Evolutionary conservation across 2,888 invertebrate species (phyloP).

Genomic region (Troides helena): DNA sequence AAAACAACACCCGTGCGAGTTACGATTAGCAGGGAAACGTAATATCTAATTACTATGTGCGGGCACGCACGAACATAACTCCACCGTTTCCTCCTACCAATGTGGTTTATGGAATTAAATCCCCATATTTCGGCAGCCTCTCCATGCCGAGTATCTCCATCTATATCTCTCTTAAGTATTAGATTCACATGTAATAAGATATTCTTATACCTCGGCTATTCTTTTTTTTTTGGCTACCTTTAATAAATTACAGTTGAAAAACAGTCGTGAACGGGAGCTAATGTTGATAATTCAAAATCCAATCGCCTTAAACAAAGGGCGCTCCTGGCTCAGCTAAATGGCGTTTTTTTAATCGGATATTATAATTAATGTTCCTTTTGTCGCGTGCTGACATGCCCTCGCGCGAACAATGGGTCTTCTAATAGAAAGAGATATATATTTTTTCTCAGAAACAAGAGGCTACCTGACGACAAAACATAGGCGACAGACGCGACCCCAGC

Average conservation of each 20-base stretch:
- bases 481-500: constrained; percentile 62
- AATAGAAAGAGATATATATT: constrained; percentile 78
- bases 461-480: constrained; percentile 78
- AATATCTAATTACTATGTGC: constrained; percentile 80
- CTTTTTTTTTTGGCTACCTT: constrained; percentile 39
- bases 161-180: constrained; percentile 56
- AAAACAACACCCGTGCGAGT: constrained; percentile 79
- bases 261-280: constrained; percentile 54
- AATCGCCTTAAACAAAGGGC: constrained; percentile 78
- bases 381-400: constrained; percentile 79
- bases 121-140: constrained; percentile 78
- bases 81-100: constrained; percentile 72
- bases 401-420: constrained; percentile 79
- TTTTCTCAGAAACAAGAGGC: constrained; percentile 75
- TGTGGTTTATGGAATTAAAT: constrained; percentile 79
- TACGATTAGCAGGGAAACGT: constrained; percentile 75
- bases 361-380: constrained; percentile 82
- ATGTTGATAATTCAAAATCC: constrained; percentile 76
- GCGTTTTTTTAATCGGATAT: constrained; percentile 80
- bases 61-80: constrained; percentile 78
- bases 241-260: constrained; percentile 53
- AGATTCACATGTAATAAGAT: constrained; percentile 65
- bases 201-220: constrained; percentile 46
- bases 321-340: constrained; percentile 75
- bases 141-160: constrained; percentile 61